Evolutionary conservation across 2,113 vertebrate genomes (phyloP), one percentile per base, ranked within the genome.

Genomic region (Helogale parvula): DNA sequence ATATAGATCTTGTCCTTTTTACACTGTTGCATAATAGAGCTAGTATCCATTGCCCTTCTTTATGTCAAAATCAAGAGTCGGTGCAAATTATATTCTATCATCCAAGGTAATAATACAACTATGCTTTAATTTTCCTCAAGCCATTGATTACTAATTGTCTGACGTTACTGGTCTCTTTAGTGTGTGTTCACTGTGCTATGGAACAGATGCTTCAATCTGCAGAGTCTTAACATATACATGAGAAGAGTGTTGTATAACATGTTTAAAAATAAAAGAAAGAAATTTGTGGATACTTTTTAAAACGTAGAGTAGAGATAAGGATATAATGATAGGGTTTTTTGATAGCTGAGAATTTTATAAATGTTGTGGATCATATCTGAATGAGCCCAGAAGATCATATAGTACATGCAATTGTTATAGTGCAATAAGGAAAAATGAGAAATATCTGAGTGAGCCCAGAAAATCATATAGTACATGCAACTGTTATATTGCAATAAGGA

Each of bases 291-390:
- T 50, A 74, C 27, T 83, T 94, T 90, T 76, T 74, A 33, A 77
- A 45, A 33, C 69, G 11, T 25, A 60, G 23, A 35, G 3, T 35
- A 7, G 5, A 35, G n/a, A 1, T 41, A 68, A 83, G 19, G 0
- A 93, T 89, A 7, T 72, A 11, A 60, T 54, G 6, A 33, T 38
- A 74, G n/a, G 35, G 72, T 10, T 47, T 88, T 77, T 23, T 92
- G 38, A 9, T 92, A 88, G 27, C 19, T 88, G 77, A 71, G 25
- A 65, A 86, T 86, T 88, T 96, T 57, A 66, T 68, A 79, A 97
- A 69, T 82, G 23, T 31, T 57, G 0, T 80, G 50, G 38, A 81
- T 33, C 29, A 10, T 63, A n/a, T 87, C 4, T 87, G 31, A 71
- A 27, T 65, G 29, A 91, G n/a, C 27, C 11, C n/a, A 63, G 7